Percentiles rank a stretch among this genome's conserved stretches.
phyloP scores from a whole-genome alignment of 1,140 invertebrate species.

The Microvelia longipes region DNA sequence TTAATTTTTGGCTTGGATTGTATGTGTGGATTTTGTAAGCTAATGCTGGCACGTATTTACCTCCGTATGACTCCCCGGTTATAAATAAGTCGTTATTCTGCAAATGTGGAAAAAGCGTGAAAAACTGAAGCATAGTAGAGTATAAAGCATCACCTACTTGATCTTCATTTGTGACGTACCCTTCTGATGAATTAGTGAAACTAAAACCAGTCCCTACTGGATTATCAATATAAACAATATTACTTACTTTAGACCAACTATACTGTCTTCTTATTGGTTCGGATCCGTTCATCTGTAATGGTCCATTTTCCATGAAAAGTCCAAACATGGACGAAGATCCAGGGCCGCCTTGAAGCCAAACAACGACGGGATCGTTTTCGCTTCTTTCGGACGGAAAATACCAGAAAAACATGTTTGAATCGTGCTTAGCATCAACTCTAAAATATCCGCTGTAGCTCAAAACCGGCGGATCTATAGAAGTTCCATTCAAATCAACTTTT shows the following conservation, averaged over 20 bases:
- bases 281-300: slow-evolving; percentile 9
- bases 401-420: slow-evolving; percentile 64
- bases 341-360: slow-evolving; percentile 78
- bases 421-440: slow-evolving; percentile 45
- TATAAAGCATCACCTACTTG: slow-evolving; percentile 51
- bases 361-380: slow-evolving; percentile 36
- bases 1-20: slow-evolving; percentile 40
- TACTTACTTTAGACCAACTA: slow-evolving; percentile 56
- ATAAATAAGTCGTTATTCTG: slow-evolving; percentile 43
- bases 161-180: slow-evolving; percentile 49
- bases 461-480: slow-evolving; percentile 9
- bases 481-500: no score
- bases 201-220: slow-evolving; percentile 38
- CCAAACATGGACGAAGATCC: slow-evolving; percentile 64
- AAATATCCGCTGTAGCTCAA: slow-evolving; percentile 45
- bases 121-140: slow-evolving; percentile 50
- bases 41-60: slow-evolving; percentile 51
- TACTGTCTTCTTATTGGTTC: slow-evolving; percentile 48
- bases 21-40: slow-evolving; percentile 57
- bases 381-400: slow-evolving; percentile 45
- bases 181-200: slow-evolving; percentile 43
- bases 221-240: slow-evolving; percentile 74
- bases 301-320: slow-evolving; percentile 55
- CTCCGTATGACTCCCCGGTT: slow-evolving; percentile 75
- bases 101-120: slow-evolving; percentile 38